Conservation (phyloP, 2,113 vertebrate genomes). For the Triplophysa siluroides region DNA sequence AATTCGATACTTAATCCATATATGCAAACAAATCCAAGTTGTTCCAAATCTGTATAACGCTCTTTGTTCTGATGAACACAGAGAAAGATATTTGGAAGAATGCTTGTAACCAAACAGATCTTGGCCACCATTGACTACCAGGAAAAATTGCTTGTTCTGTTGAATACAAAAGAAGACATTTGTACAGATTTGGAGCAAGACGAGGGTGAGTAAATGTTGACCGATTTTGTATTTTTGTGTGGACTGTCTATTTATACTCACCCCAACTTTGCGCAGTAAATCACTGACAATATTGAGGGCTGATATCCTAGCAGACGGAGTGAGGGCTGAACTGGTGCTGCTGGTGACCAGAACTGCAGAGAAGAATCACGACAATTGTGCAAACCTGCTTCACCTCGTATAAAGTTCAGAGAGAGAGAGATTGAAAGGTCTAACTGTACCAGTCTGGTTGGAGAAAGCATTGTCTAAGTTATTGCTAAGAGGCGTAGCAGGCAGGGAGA, state of each 20-base stretch:
- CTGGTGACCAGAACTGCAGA: constrained; percentile 83
- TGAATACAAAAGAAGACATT: no score
- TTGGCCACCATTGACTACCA: no score
- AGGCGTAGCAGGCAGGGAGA: constrained; percentile 90
- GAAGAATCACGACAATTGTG: neutral
- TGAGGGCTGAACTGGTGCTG: constrained; percentile 88
- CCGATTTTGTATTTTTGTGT: no score
- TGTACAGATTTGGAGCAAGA: no score
- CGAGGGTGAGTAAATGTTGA: no score
- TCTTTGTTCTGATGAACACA: no score
- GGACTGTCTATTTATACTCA: constrained; percentile 68
- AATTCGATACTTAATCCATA: neutral
- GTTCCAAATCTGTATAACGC: no score
- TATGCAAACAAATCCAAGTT: neutral
- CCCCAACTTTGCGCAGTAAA: constrained; percentile 95
- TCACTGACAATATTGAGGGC: constrained; percentile 98
- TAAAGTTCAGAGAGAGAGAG: neutral
- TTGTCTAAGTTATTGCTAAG: constrained; percentile 89
- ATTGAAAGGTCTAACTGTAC: constrained; percentile 58
- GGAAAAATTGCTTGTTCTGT: no score
- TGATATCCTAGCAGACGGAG: constrained; percentile 95
- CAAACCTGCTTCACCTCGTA: no score
- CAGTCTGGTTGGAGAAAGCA: constrained; percentile 85
- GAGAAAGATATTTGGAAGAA: no score
- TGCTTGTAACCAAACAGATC: no score